Conservation (phyloP, 2,113 vertebrate species). For the Psephotus haematonotus region DNA sequence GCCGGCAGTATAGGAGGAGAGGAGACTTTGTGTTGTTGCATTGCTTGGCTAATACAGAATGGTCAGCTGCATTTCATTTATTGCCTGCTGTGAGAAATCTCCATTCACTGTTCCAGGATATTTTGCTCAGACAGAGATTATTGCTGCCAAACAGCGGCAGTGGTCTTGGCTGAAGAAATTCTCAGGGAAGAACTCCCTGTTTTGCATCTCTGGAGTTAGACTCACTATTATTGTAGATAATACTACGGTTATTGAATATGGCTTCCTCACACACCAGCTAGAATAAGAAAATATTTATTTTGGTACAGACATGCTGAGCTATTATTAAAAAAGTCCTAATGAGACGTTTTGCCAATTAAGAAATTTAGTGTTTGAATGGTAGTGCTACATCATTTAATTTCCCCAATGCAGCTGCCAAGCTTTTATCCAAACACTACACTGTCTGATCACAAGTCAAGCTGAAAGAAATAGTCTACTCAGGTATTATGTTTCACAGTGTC, state of each 20-base stretch:
- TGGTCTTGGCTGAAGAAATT: neutral
- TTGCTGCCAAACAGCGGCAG: slow-evolving; percentile 17
- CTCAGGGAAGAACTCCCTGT: neutral
- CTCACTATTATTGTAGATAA: neutral
- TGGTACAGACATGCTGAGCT: neutral
- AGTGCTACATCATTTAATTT: neutral
- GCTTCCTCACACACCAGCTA: neutral
- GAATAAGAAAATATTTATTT: neutral
- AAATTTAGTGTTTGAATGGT: neutral
- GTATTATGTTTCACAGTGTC: neutral
- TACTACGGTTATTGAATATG: neutral
- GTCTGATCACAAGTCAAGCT: neutral
- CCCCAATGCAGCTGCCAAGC: neutral
- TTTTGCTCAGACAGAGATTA: neutral
- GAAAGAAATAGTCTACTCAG: neutral
- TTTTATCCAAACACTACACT: neutral
- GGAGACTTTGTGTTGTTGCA: neutral
- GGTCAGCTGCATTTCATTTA: slow-evolving; percentile 39
- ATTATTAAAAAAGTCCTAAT: neutral
- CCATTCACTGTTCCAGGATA: neutral
- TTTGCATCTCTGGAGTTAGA: neutral
- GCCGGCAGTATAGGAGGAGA: neutral
- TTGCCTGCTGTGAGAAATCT: neutral
- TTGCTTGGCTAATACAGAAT: neutral
- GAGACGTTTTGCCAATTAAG: neutral